Evolutionary conservation across 2,888 invertebrate genomes (phyloP), one percentile per base, ranked within the genome.

Genomic region (Dolomedes plantarius): DNA sequence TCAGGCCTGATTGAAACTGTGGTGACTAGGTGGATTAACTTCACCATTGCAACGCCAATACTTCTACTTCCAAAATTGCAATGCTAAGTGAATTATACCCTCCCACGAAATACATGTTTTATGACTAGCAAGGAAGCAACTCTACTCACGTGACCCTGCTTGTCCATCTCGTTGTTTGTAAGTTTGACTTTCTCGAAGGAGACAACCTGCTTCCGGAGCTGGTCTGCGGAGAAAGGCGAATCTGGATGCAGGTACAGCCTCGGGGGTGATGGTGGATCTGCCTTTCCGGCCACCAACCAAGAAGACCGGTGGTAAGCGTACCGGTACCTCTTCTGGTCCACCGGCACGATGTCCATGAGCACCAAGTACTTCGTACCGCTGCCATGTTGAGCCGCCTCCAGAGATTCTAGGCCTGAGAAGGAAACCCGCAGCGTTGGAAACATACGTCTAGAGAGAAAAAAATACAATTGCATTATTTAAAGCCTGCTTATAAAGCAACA

Each of bases 281-380:
- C 98, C 92, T 99, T 98, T 89, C 98, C 98, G 31, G 98, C 98
- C 89, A 98, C 98, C 91, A 98, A 94, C 98, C 98, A 99, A 77
- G 97, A 97, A 89, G 97, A 98, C 90, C 98, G 95, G 93, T 98
- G 98, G 93, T 99, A 99, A 89, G 98, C 98, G 94, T 99, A 99
- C 88, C 93, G 91, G 93, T 97, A 97, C 79, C 98, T 94, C 92
- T 98, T 97, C 92, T 96, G 96, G 93, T 99, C 98, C 91, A 98
- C 97, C 86, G 98, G 98, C 88, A 98, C 96, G 91, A 98, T 97
- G 93, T 99, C 98, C 93, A 99, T 94, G 89, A 98, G 94, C 81
- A 99, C 98, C 78, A 96, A 95, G 93, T 98, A 99, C n/a, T 80
- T 83, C 36, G 62, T 32, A 32, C 36, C 23, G 23, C 23, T 73